phyloP scores from a whole-genome alignment of 2,888 invertebrate genomes.

The Microctonus aethiopoides region DNA sequence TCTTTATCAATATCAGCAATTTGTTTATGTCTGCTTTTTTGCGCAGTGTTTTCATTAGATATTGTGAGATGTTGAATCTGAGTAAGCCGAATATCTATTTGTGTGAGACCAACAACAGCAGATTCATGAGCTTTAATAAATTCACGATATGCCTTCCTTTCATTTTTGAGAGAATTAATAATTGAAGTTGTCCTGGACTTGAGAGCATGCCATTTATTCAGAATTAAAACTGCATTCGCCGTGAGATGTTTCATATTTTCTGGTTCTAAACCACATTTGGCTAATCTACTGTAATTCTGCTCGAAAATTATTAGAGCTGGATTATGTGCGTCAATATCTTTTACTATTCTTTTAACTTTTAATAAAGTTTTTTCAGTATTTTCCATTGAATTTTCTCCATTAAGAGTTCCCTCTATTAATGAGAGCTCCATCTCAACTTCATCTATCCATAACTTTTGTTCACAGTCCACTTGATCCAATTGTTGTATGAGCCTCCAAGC shows the following conservation, averaged over 20 bases:
- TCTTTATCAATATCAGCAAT: constrained; percentile 72
- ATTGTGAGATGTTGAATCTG: constrained; percentile 74
- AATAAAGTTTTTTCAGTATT: constrained; percentile 72
- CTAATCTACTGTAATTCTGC: constrained; percentile 77
- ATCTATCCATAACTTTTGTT: constrained; percentile 74
- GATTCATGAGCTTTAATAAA: constrained; percentile 79
- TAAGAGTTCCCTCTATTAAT: constrained; percentile 72
- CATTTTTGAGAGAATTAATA: constrained; percentile 71
- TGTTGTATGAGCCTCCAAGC: constrained; percentile 74
- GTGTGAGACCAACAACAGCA: constrained; percentile 77
- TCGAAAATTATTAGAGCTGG: constrained; percentile 75
- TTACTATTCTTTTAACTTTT: constrained; percentile 70
- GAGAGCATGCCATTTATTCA: constrained; percentile 76
- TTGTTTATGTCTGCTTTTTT: constrained; percentile 65
- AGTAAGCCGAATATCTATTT: constrained; percentile 79
- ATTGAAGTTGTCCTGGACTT: constrained; percentile 73
- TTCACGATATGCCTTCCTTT: constrained; percentile 74
- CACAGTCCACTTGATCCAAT: constrained; percentile 70
- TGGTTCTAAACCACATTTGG: constrained; percentile 77
- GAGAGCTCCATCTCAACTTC: constrained; percentile 74
- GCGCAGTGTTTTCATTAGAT: constrained; percentile 66
- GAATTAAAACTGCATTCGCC: constrained; percentile 70
- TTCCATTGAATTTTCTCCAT: constrained; percentile 63
- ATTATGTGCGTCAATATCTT: constrained; percentile 71
- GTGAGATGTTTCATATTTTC: constrained; percentile 76